These are phyloP conservation scores for Thaumetopoea pityocampa DNA, from an alignment of 1,140 invertebrate genomes.

Conservation along the genomic window DNA sequence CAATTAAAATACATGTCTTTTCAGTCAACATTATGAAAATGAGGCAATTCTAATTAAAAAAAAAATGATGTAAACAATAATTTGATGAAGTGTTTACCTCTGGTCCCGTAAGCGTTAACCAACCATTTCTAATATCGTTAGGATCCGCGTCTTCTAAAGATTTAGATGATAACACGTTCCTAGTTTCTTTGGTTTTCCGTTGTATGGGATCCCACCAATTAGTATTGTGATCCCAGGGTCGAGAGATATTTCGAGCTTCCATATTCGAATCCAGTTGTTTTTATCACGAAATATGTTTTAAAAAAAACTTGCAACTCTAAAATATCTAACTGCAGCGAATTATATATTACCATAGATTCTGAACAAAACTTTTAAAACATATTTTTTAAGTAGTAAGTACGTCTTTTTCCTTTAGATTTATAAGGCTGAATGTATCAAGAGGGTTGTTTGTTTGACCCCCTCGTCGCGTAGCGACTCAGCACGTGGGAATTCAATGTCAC, in stretches of 20 bases:
- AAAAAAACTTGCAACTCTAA: too few species aligned
- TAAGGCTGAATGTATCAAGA: slow-evolving; percentile 28
- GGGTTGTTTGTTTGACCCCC: slow-evolving; percentile 39
- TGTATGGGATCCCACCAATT: slow-evolving; percentile 56
- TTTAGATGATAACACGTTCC: slow-evolving; percentile 33
- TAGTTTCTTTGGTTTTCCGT: slow-evolving; percentile 28
- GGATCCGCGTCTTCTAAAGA: slow-evolving; percentile 43
- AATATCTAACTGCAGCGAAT: too few species aligned
- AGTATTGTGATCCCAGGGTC: slow-evolving; percentile 43
- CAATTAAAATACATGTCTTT: too few species aligned
- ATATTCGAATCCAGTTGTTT: slow-evolving; percentile 11
- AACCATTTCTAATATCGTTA: slow-evolving; percentile 54
- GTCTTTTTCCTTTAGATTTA: too few species aligned
- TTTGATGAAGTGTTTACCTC: slow-evolving; percentile 40
- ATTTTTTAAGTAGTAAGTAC: not conserved
- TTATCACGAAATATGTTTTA: not conserved
- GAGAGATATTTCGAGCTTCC: slow-evolving; percentile 31
- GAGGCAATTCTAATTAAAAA: not conserved
- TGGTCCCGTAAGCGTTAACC: slow-evolving; percentile 46
- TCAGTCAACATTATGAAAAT: too few species aligned
- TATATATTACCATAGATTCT: too few species aligned
- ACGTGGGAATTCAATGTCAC: slow-evolving; percentile 53
- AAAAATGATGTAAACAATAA: not conserved
- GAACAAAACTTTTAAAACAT: not conserved
- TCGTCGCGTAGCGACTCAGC: slow-evolving; percentile 39